Percentiles rank a stretch among this genome's conserved stretches.
Evolutionary conservation across 2,888 invertebrate genomes (phyloP).

Genomic region (Eucriotettix oculatus): DNA sequence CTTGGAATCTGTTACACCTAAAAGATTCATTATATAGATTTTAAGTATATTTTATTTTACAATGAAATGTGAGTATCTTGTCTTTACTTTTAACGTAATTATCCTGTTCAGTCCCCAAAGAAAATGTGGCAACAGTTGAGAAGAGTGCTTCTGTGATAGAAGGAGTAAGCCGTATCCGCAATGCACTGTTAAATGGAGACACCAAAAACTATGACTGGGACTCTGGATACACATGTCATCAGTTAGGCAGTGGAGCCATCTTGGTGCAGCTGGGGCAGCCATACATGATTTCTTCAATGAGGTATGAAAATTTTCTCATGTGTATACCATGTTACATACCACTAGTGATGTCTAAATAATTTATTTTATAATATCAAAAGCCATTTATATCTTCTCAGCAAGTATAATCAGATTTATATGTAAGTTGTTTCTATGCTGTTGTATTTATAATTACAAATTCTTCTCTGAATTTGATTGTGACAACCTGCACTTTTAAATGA

Average conservation of each 20-base stretch:
- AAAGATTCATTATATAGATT: too few species aligned
- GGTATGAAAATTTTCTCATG: constrained; percentile 25
- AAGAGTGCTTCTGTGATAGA: constrained; percentile 88
- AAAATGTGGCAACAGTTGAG: constrained; percentile 84
- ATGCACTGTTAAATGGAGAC: constrained; percentile 92
- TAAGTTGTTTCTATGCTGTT: too few species aligned
- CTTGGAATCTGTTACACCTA: too few species aligned
- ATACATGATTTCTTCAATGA: constrained; percentile 76
- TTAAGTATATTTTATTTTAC: too few species aligned
- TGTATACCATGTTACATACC: background rate
- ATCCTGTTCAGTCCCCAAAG: constrained; percentile 46
- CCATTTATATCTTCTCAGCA: background rate
- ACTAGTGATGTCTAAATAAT: background rate
- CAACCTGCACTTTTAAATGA: too few species aligned
- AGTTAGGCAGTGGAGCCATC: constrained; percentile 85
- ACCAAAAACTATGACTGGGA: constrained; percentile 96
- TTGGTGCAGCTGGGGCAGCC: constrained; percentile 93
- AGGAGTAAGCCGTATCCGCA: constrained; percentile 83
- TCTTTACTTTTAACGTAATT: too few species aligned
- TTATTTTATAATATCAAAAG: background rate
- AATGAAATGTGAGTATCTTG: too few species aligned
- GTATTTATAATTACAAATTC: too few species aligned
- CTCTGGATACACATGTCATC: constrained; percentile 94
- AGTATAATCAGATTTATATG: too few species aligned
- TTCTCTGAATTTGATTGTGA: too few species aligned